phyloP scores from a whole-genome alignment of 2,888 invertebrate species.

The Amphipyra tragopoginis region DNA sequence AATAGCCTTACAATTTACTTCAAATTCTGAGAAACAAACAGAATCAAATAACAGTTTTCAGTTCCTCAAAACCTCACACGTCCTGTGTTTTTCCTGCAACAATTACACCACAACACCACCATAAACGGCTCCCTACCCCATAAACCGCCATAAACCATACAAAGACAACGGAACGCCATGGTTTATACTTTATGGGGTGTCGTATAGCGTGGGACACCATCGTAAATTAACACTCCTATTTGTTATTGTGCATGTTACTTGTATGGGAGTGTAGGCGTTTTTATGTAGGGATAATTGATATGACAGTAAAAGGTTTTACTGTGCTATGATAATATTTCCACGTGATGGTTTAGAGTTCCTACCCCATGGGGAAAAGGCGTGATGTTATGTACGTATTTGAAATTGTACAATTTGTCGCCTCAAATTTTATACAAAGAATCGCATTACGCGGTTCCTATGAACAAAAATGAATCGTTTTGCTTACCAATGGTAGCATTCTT shows the following conservation, averaged over 20 bases:
- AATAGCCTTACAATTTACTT: too few species aligned
- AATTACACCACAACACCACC: conserved; percentile 3
- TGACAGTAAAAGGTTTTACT: conserved; percentile 36
- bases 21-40: too few species aligned
- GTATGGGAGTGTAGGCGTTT: conserved; percentile 34
- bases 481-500: too few species aligned
- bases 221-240: conserved; percentile 59
- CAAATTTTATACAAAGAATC: too few species aligned
- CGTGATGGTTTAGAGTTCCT: too few species aligned
- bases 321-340: conserved; percentile 25
- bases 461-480: too few species aligned
- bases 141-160: conserved; percentile 38
- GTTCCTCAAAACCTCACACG: conserved; percentile 8
- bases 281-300: conserved; percentile 47
- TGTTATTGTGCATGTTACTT: conserved; percentile 51
- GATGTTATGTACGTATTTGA: too few species aligned
- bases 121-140: not conserved
- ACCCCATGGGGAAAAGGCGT: too few species aligned
- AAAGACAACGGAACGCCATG: conserved; percentile 44
- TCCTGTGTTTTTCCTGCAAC: conserved; percentile 13
- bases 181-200: conserved; percentile 33
- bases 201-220: conserved; percentile 37
- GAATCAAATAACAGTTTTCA: conserved; percentile 18
- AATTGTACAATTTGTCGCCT: too few species aligned
- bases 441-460: too few species aligned